Percentiles rank a stretch among this genome's conserved stretches.
These are phyloP conservation scores for Vireo altiloquus DNA, from an alignment of 2,113 vertebrate species.

Conservation along the genomic window DNA sequence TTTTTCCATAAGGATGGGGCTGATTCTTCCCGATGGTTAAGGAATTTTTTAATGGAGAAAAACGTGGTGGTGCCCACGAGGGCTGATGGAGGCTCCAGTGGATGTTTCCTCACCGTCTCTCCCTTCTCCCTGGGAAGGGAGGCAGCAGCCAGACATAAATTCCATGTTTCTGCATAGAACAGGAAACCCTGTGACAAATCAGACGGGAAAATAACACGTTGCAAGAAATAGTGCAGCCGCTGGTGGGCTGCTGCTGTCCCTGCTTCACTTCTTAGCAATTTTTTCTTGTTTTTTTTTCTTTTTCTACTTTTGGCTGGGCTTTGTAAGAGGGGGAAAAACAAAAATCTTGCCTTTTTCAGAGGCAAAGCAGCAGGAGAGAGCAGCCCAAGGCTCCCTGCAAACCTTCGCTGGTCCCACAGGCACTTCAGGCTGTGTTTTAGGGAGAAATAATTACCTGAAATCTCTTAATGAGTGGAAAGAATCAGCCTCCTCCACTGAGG, in stretches of 20 bases:
- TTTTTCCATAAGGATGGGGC: not conserved
- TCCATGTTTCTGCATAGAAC: not conserved
- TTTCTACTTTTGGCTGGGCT: not conserved
- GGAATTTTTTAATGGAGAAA: not conserved
- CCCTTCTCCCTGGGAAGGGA: not conserved
- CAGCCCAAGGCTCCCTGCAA: not conserved
- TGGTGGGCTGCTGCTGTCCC: slow-evolving; percentile 15
- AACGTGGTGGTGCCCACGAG: accelerated
- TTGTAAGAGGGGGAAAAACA: not conserved
- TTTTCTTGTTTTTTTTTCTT: too few species aligned
- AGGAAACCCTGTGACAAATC: slow-evolving; percentile 41
- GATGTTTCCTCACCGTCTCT: not conserved
- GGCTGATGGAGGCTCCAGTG: accelerated
- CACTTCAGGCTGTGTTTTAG: not conserved
- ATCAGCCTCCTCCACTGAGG: not conserved
- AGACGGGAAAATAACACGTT: slow-evolving; percentile 59
- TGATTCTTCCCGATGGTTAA: not conserved
- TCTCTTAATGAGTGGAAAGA: not conserved
- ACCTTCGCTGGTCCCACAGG: not conserved
- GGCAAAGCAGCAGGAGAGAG: not conserved
- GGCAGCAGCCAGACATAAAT: slow-evolving; percentile 18
- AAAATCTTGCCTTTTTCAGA: not conserved
- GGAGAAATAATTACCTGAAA: not conserved
- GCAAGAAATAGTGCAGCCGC: slow-evolving; percentile 37
- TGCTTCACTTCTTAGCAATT: slow-evolving; percentile 1